Evolutionary conservation across 2,797 vertebrate species (phyloP).

Genomic region (Cossypha polioptera): DNA sequence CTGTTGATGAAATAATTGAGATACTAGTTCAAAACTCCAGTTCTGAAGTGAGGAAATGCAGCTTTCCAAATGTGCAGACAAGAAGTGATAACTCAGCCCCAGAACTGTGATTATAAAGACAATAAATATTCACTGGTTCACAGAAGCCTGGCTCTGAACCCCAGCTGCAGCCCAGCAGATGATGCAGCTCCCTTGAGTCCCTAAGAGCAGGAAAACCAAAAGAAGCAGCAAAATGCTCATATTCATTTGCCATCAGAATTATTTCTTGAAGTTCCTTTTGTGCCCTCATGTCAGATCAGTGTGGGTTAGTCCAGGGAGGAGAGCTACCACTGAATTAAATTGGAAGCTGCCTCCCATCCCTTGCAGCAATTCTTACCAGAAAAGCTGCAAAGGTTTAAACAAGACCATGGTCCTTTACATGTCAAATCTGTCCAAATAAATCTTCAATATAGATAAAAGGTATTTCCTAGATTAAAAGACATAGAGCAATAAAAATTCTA

Average conservation of each 20-base stretch:
- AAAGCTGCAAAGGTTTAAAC: neutral
- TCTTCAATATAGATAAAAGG: neutral
- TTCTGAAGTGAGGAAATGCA: neutral
- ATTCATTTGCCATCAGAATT: neutral
- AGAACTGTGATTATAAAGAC: neutral
- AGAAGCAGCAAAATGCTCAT: neutral
- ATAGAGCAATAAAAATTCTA: fast-evolving
- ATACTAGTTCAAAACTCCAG: neutral
- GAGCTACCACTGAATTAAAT: neutral
- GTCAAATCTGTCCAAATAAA: neutral
- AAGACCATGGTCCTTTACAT: neutral
- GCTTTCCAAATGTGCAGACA: neutral
- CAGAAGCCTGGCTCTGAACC: neutral
- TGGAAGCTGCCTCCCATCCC: neutral
- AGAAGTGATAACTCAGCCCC: neutral
- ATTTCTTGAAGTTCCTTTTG: neutral
- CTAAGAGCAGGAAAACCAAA: neutral
- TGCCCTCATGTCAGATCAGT: neutral
- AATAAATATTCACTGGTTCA: neutral
- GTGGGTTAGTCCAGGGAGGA: neutral
- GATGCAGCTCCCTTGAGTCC: neutral
- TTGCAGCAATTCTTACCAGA: neutral
- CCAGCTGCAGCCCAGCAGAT: neutral
- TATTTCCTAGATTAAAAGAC: neutral
- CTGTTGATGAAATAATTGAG: neutral